Conservation (phyloP, 2,888 invertebrate genomes). For the Antitype chi region DNA sequence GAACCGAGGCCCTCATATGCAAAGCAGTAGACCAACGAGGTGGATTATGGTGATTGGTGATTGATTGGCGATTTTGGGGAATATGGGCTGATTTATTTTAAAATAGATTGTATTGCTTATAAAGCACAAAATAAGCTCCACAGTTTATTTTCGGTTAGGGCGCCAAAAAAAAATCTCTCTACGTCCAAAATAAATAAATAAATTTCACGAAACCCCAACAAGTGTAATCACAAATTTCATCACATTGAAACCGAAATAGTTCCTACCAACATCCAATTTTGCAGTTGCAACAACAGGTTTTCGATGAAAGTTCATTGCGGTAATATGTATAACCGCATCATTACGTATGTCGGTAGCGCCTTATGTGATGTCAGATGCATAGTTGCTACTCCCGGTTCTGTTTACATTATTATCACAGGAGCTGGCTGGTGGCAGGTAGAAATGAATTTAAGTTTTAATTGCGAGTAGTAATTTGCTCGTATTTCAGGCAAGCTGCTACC, state of each 20-base stretch:
- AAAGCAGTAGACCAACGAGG: too few relatives aligned
- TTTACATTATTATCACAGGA: not conserved
- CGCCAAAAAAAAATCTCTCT: too few relatives aligned
- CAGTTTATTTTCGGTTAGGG: too few relatives aligned
- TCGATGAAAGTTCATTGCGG: conserved; percentile 13
- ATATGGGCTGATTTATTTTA: too few relatives aligned
- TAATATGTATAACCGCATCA: conserved; percentile 19
- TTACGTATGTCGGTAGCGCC: not conserved
- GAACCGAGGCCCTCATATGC: too few relatives aligned
- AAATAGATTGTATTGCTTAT: not conserved
- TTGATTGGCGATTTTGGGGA: too few relatives aligned
- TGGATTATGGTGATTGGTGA: too few relatives aligned
- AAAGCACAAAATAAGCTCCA: too few relatives aligned
- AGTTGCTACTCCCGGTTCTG: not conserved
- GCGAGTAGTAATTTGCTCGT: not conserved
- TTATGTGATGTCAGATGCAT: not conserved
- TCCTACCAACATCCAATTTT: not conserved
- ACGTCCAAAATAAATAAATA: too few relatives aligned
- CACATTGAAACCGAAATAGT: not conserved
- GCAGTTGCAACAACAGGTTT: not conserved
- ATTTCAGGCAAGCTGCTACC: not conserved
- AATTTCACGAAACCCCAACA: too few relatives aligned
- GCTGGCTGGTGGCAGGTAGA: not conserved
- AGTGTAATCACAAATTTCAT: not conserved
- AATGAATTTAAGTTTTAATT: conserved; percentile 24